These are phyloP conservation scores for Vulpes ferrilata DNA, from an alignment of 2,113 vertebrate species.

Conservation along the genomic window DNA sequence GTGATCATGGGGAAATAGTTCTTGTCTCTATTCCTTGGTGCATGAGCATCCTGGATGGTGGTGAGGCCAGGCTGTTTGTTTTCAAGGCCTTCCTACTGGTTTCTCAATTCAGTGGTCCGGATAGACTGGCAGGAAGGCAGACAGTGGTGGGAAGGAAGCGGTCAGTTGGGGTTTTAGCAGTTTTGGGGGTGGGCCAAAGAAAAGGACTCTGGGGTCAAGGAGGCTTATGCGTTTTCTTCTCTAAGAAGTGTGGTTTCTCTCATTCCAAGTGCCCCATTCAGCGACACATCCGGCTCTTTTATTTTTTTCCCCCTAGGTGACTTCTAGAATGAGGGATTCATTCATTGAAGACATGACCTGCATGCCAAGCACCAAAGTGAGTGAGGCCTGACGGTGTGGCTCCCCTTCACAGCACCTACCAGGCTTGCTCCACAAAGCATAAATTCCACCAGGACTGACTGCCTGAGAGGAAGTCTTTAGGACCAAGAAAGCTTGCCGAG, in stretches of 20 bases:
- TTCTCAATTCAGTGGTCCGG: background rate
- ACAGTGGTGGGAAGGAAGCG: background rate
- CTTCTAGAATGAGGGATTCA: slow-evolving; percentile 72
- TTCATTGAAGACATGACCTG: background rate
- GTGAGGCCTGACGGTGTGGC: background rate
- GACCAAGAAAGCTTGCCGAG: slow-evolving; percentile 61
- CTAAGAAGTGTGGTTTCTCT: slow-evolving; percentile 78
- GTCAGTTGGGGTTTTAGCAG: background rate
- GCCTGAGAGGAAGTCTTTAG: background rate
- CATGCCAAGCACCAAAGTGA: background rate
- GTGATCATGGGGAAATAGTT: fast-evolving
- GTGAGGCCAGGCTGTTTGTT: background rate
- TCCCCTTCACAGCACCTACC: background rate
- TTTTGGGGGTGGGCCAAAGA: slow-evolving; percentile 62
- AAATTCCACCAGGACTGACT: background rate
- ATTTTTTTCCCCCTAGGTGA: slow-evolving; percentile 78
- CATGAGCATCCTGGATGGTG: too few relatives aligned
- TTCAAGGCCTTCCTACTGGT: background rate
- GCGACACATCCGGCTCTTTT: slow-evolving; percentile 79
- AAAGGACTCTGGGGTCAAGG: slow-evolving; percentile 67
- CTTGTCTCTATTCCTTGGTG: background rate
- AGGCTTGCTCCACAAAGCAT: background rate
- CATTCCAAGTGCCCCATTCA: slow-evolving; percentile 71
- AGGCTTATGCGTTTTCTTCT: slow-evolving; percentile 73
- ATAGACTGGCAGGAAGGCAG: background rate